Percentiles rank a stretch among this genome's conserved stretches.
These are phyloP conservation scores for Coilia nasus DNA, from an alignment of 2,797 vertebrate genomes.

Conservation along the genomic window DNA sequence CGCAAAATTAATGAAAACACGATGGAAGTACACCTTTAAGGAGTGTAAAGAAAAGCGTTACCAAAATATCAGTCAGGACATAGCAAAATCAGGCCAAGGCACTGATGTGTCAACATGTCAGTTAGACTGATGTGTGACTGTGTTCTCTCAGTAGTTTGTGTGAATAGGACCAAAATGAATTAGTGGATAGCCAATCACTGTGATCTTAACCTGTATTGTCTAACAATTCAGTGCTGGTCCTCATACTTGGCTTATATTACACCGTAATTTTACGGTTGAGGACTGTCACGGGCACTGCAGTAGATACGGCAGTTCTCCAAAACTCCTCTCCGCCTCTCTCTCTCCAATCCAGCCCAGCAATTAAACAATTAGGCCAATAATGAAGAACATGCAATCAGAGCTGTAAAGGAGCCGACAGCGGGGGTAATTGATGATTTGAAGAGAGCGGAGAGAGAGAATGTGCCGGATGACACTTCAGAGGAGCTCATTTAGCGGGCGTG, in stretches of 20 bases:
- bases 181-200: too few species aligned
- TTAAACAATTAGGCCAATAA: constrained; percentile 77
- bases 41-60: too few species aligned
- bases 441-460: constrained; percentile 27
- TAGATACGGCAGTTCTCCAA: constrained; percentile 22
- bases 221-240: background rate
- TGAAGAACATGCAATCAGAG: constrained; percentile 73
- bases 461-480: constrained; percentile 24
- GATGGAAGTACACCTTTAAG: too few species aligned
- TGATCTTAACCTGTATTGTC: background rate
- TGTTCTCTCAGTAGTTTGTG: background rate
- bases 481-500: constrained; percentile 13
- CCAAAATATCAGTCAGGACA: background rate
- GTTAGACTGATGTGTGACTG: background rate
- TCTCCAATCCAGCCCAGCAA: constrained; percentile 53
- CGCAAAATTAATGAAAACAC: too few species aligned
- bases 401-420: constrained; percentile 63
- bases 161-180: background rate
- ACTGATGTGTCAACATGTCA: background rate
- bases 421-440: constrained; percentile 67
- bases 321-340: constrained; percentile 54
- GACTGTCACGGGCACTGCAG: background rate
- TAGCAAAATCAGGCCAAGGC: background rate
- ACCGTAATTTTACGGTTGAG: constrained; percentile 2
- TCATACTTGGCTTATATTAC: background rate